phyloP scores from a whole-genome alignment of 2,797 vertebrate genomes.

The Macropodus opercularis region DNA sequence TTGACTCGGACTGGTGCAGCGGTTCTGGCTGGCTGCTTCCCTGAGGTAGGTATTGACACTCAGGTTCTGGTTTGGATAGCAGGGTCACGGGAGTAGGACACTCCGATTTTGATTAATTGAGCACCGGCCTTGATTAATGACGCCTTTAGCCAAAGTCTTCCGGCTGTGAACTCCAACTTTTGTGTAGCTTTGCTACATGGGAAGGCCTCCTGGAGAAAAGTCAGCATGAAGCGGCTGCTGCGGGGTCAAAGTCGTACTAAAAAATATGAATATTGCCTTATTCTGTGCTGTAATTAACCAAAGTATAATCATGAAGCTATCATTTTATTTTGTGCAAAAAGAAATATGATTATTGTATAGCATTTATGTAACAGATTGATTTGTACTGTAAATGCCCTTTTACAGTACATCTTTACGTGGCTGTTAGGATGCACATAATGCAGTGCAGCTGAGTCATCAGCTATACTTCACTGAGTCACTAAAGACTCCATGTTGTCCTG shows the following conservation, averaged over 20 bases:
- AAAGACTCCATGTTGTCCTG: slow-evolving; percentile 30
- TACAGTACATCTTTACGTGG: slow-evolving; percentile 7
- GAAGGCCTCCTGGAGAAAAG: slow-evolving; percentile 17
- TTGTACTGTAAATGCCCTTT: not conserved
- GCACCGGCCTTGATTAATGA: slow-evolving; percentile 77
- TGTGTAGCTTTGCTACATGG: slow-evolving; percentile 15
- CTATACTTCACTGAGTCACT: slow-evolving; percentile 44
- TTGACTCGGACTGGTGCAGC: slow-evolving; percentile 75
- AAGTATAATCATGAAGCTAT: too few relatives aligned
- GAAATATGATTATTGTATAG: too few relatives aligned
- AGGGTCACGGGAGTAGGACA: slow-evolving; percentile 65
- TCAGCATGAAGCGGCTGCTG: slow-evolving; percentile 14
- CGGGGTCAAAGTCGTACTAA: not conserved
- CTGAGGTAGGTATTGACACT: slow-evolving; percentile 80
- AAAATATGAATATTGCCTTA: too few relatives aligned
- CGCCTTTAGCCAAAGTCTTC: slow-evolving; percentile 61
- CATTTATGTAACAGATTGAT: too few relatives aligned
- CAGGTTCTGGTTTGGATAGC: slow-evolving; percentile 74
- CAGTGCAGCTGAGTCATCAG: slow-evolving; percentile 55
- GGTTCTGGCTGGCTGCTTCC: slow-evolving; percentile 80
- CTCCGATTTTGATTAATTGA: slow-evolving; percentile 79
- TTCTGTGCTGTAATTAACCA: too few relatives aligned
- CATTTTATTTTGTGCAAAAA: too few relatives aligned
- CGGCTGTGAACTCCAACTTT: slow-evolving; percentile 59
- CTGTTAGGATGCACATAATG: slow-evolving; percentile 12